phyloP scores from a whole-genome alignment of 2,888 invertebrate species.

The Axea sp. region DNA sequence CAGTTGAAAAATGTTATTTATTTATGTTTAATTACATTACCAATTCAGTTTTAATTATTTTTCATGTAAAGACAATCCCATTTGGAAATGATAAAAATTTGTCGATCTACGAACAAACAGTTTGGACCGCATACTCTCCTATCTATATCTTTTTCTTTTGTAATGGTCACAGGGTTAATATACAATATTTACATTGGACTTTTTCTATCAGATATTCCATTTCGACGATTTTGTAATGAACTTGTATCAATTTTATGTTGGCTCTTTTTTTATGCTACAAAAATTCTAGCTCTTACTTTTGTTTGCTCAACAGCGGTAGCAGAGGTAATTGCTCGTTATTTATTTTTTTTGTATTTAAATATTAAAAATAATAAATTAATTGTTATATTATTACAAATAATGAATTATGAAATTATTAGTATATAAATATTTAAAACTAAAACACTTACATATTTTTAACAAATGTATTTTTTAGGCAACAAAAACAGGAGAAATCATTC shows the following conservation, averaged over 20 bases:
- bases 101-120: constrained; percentile 24
- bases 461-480: constrained; percentile 14
- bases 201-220: constrained; percentile 21
- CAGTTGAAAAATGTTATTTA: too few relatives aligned
- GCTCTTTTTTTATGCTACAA: constrained; percentile 42
- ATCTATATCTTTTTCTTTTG: constrained; percentile 45
- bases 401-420: too few relatives aligned
- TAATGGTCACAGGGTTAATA: constrained; percentile 45
- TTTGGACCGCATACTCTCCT: constrained; percentile 43
- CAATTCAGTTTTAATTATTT: background rate
- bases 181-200: constrained; percentile 53
- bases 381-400: background rate
- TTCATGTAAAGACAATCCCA: constrained; percentile 29
- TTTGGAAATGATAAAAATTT: constrained; percentile 34
- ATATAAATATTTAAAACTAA: too few relatives aligned
- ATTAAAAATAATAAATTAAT: constrained; percentile 7
- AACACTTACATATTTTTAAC: too few relatives aligned
- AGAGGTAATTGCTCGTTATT: constrained; percentile 30
- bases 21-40: too few relatives aligned
- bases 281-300: constrained; percentile 37
- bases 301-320: constrained; percentile 34
- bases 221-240: constrained; percentile 20
- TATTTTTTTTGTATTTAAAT: background rate
- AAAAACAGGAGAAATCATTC: constrained; percentile 61
- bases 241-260: constrained; percentile 40